These are phyloP conservation scores for Solenodon paradoxus DNA, from an alignment of 2,113 vertebrate species.

Conservation along the genomic window DNA sequence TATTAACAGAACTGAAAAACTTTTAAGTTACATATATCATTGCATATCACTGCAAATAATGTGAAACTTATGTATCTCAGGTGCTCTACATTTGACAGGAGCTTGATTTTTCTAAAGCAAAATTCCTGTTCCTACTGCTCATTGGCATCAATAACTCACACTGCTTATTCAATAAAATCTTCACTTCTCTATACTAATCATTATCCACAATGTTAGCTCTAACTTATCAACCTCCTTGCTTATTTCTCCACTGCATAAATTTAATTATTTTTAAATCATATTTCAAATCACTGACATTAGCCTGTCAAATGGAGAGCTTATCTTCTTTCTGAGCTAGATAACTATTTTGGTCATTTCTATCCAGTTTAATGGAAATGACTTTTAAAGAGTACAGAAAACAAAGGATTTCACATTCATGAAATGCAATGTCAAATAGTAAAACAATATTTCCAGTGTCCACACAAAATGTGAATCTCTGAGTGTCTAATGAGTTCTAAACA, in stretches of 20 bases:
- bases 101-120: background rate
- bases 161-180: background rate
- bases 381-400: background rate
- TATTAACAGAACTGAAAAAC: background rate
- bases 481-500: background rate
- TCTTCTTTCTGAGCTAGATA: background rate
- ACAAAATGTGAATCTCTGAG: background rate
- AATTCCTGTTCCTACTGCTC: background rate
- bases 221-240: background rate
- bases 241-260: background rate
- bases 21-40: background rate
- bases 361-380: background rate
- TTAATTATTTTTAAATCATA: constrained; percentile 3
- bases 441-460: background rate
- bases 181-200: background rate
- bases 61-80: background rate
- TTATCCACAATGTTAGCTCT: background rate
- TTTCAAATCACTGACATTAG: background rate
- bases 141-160: background rate
- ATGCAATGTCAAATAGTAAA: background rate
- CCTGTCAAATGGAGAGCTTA: background rate
- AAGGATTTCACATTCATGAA: background rate
- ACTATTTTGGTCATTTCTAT: background rate
- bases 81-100: background rate
- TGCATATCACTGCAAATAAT: background rate